Percentiles rank a stretch among this genome's conserved stretches.
Conservation (phyloP, 2,113 vertebrate genomes). For the Cyanocitta stelleri region DNA sequence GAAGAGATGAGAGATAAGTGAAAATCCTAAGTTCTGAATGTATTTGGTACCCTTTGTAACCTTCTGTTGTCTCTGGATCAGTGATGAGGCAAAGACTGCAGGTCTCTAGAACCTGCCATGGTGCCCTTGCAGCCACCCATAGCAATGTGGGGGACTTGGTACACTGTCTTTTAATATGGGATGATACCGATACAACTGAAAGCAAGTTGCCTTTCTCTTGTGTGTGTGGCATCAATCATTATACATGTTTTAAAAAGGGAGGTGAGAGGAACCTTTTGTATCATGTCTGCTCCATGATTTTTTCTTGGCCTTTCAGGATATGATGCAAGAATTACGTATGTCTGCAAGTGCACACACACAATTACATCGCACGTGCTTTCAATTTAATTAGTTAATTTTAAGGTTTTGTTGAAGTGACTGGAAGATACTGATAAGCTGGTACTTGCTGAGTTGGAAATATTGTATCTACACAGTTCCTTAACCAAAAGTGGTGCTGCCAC, state of each 20-base stretch:
- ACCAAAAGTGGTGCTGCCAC: not conserved
- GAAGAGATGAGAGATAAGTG: not conserved
- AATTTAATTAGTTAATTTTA: not conserved
- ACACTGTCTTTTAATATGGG: not conserved
- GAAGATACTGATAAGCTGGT: not conserved
- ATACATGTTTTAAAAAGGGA: not conserved
- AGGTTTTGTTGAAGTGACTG: not conserved
- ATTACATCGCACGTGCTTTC: not conserved
- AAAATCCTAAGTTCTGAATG: not conserved
- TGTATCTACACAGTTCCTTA: not conserved
- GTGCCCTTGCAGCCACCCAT: not conserved
- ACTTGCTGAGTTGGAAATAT: not conserved
- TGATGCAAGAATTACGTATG: not conserved
- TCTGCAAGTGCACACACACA: not conserved
- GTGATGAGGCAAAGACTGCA: not conserved
- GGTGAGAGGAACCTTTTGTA: not conserved
- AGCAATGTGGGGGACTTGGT: not conserved
- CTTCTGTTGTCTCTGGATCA: fast-evolving
- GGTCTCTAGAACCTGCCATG: not conserved
- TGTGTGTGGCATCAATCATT: not conserved
- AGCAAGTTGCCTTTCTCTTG: not conserved
- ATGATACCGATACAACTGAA: not conserved
- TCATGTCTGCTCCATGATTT: not conserved
- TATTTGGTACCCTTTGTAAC: not conserved
- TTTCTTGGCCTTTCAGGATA: not conserved